These are phyloP conservation scores for Stegastes partitus DNA, from an alignment of 2,113 vertebrate genomes.

Conservation along the genomic window DNA sequence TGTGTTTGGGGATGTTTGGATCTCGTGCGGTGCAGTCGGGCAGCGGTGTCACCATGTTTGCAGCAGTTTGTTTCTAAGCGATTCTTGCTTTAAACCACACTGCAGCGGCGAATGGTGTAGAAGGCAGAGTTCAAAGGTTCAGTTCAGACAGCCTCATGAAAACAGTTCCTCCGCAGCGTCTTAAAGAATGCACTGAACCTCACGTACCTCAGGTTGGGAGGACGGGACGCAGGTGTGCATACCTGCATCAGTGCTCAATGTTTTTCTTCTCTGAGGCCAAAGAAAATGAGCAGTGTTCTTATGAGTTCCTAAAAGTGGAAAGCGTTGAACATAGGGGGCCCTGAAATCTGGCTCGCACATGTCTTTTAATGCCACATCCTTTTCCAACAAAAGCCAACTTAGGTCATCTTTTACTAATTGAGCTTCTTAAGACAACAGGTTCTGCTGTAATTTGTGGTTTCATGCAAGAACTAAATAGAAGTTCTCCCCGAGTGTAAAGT, in stretches of 20 bases:
- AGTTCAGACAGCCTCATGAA: conserved; percentile 2
- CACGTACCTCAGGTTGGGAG: conserved; percentile 7
- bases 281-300: conserved; percentile 2
- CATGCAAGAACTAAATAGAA: conserved; percentile 43
- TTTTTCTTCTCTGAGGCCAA: conserved; percentile 27
- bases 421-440: conserved; percentile 58
- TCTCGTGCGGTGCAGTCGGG: not conserved
- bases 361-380: conserved; percentile 46
- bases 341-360: conserved; percentile 59
- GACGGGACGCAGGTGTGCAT: conserved; percentile 59
- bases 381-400: conserved; percentile 43
- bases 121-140: not conserved
- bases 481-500: conserved; percentile 36
- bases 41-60: not conserved
- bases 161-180: not conserved
- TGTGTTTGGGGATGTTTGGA: not conserved
- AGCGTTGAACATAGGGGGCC: not conserved
- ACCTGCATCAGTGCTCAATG: conserved; percentile 45
- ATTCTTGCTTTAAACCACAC: not conserved
- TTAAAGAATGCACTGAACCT: conserved; percentile 16
- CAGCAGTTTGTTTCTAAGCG: not conserved
- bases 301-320: conserved; percentile 9
- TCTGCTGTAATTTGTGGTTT: conserved; percentile 68
- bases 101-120: not conserved
- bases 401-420: conserved; percentile 70